These are phyloP conservation scores for Oncorhynchus tshawytscha DNA, from an alignment of 2,113 vertebrate genomes.

Conservation along the genomic window DNA sequence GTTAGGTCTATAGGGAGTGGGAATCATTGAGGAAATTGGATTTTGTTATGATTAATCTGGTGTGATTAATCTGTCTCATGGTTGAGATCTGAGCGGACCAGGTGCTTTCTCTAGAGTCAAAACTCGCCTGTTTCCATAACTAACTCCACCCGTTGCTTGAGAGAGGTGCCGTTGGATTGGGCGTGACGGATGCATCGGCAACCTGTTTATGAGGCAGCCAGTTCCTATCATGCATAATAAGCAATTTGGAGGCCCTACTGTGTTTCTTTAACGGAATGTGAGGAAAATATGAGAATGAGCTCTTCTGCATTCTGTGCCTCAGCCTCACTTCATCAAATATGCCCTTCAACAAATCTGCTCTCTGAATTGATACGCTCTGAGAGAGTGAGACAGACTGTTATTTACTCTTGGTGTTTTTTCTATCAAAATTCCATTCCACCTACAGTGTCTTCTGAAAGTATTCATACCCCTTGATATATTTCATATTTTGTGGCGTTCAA, in stretches of 20 bases:
- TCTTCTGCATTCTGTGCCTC: not conserved
- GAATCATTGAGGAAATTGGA: not conserved
- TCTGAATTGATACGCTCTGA: slow-evolving; percentile 4
- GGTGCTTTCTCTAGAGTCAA: slow-evolving; percentile 32
- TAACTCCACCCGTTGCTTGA: not conserved
- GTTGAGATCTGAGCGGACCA: slow-evolving; percentile 34
- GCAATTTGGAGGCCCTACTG: not conserved
- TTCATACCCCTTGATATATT: no score
- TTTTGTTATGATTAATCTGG: slow-evolving; percentile 9
- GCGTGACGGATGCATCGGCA: not conserved
- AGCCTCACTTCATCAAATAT: not conserved
- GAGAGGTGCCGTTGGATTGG: not conserved
- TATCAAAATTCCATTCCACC: not conserved
- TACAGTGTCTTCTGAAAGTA: no score
- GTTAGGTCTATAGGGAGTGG: not conserved
- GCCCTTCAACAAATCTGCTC: slow-evolving; percentile 7
- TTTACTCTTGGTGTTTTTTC: not conserved
- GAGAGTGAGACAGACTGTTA: not conserved
- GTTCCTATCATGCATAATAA: slow-evolving; percentile 18
- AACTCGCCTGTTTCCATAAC: slow-evolving; percentile 9
- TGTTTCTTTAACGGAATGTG: not conserved
- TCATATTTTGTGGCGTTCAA: no score
- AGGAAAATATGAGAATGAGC: not conserved
- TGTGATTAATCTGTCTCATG: slow-evolving; percentile 18
- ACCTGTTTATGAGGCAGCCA: slow-evolving; percentile 6